Base-by-base conservation (phyloP, 1,140 invertebrate species). In the Trinorchestia longiramus region DNA sequence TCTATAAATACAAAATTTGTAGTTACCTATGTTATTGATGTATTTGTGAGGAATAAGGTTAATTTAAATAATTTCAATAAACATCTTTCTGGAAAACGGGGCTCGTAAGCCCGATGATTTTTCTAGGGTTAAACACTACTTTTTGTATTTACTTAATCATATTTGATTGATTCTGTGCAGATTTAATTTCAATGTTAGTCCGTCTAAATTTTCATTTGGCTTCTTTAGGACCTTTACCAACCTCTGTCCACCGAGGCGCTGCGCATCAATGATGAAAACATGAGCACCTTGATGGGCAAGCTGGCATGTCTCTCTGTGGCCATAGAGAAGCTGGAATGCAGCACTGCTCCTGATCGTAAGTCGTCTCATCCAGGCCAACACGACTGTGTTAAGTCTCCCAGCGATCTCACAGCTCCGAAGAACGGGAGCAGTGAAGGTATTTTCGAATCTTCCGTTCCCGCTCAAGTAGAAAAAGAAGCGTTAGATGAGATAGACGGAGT, bases 261-360 rank as follows among this genome's bases (percentile, higher is more conserved):
- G 92, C 43, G 43, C 41, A 45, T 44, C 92, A 94, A 47, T 40
- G 36, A 43, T 6, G 92, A 94, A 44, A 42, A 94, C 41, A 94
- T 94, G 92, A 45, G 36, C 43, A 94, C 92, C 40, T 19, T 94
- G 8, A 94, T 94, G 92, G 44, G 44, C 40, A 94, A 94, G 44
- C 92, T 94, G 6, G 92, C 43, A 8, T 44, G 43, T 36, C 92
- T 94, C 43, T 94, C 92, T 45, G 92, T 94, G 0, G 92, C 92
- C 92, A 94, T 94, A 6, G 92, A 94, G 43, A 94, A 94, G 44
- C 92, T 94, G 8, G 92, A 94, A 40, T 43, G 44, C 92, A 94
- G 43, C 92, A 94, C 92, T 4, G 92, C 92, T 47, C 44, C 44
- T 17, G 92, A 94, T 36, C 92, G 44, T 44, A 43, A 45, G 43